A percentile compares a stretch with the other conserved stretches of the same genome.
Conservation (phyloP, 2,113 vertebrate genomes). For the Gavia stellata region DNA sequence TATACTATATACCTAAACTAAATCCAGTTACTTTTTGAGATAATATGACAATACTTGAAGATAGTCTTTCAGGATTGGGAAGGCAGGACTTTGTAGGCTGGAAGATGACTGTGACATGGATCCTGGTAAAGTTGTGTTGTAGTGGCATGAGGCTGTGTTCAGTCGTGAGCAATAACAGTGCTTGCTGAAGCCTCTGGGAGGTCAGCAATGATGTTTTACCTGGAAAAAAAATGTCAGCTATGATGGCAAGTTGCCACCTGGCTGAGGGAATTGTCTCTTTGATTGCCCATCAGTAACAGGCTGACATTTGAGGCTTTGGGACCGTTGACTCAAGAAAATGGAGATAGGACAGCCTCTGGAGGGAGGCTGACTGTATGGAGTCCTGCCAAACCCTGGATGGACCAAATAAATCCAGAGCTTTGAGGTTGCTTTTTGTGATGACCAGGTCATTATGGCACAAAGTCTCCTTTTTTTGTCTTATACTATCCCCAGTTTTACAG, state of each 20-base stretch:
- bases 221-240: neutral
- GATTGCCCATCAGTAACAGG: neutral
- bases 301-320: too few relatives aligned
- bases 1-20: neutral
- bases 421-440: neutral
- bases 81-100: neutral
- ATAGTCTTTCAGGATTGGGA: neutral
- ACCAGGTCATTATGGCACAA: neutral
- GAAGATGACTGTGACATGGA: rapidly evolving
- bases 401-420: neutral
- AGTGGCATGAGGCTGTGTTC: neutral
- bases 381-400: neutral
- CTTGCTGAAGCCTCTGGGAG: neutral
- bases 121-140: neutral
- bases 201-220: neutral
- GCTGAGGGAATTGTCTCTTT: neutral
- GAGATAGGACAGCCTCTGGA: neutral
- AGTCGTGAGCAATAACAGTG: neutral
- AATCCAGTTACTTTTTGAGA: neutral
- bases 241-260: neutral
- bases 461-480: neutral
- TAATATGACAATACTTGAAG: neutral
- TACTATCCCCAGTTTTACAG: neutral
- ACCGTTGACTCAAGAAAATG: neutral
- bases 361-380: neutral